Evolutionary conservation across 2,888 invertebrate species (phyloP).

Genomic region (Monoplex corrugatus): DNA sequence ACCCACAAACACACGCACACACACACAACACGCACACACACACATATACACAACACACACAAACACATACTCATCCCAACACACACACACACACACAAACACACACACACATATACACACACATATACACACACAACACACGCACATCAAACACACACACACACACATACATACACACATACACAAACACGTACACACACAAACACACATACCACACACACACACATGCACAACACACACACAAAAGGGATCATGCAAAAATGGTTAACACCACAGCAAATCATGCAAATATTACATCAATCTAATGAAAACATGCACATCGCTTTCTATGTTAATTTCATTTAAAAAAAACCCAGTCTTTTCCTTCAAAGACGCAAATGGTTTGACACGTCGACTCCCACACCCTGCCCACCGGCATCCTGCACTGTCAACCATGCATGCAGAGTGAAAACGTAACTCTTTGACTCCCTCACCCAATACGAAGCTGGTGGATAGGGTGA

Average conservation of each 20-base stretch:
- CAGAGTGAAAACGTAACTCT: no score
- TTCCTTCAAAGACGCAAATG: no score
- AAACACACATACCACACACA: background rate
- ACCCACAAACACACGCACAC: background rate
- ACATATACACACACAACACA: conserved; percentile 12
- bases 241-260: background rate
- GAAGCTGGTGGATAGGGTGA: no score
- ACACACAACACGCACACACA: background rate
- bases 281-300: no score
- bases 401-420: no score
- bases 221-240: conserved; percentile 33
- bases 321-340: no score
- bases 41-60: conserved; percentile 4
- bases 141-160: background rate
- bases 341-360: no score
- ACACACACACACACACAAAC: background rate
- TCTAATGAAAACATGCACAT: no score
- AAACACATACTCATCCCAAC: background rate
- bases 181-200: conserved; percentile 13
- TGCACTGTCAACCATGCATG: no score
- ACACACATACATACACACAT: conserved; percentile 35
- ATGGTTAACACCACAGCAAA: no score
- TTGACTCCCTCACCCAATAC: no score
- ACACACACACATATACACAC: conserved; percentile 2
- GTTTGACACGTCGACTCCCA: no score